Base-by-base conservation (phyloP, 2,113 vertebrate species). In the Sturnus vulgaris region DNA sequence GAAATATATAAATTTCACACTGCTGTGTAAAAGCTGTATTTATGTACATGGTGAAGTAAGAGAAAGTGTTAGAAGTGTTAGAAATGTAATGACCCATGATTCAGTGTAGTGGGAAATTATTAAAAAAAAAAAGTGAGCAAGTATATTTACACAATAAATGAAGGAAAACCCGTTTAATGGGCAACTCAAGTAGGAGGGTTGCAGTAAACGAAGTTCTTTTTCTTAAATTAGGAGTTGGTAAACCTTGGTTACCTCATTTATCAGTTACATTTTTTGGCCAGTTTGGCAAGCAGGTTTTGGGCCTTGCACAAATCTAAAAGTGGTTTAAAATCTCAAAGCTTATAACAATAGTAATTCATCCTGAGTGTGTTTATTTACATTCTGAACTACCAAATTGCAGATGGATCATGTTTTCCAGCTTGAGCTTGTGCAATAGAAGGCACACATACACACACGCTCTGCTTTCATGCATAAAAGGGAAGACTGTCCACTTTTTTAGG, bases 361-460 rank as follows among this genome's bases (percentile, higher is more conserved):
- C 28, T 55, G 25, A 23, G 10, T 56, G 3, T 2, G 6, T 78
- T 71, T 59, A 21, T 56, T 93, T 93, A 12, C 15, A 21, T 84
- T 75, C 40, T 49, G 40, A 72, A 35, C 13, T 13, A 69, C 9
- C 1, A 3, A 24, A 14, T 24, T 72, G 49, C 37, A 82, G 28
- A 50, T 20, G 7, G 42, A 14, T 77, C 0, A 0, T 49, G 25
- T 81, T 81, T 83, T 80, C 19, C 28, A 56, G 11, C 40, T 44
- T 80, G n/a, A 80, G 31, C 25, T 77, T 69, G 15, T 31, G 17
- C 24, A 27, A 25, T 12, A 39, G 40, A 64, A 71, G 40, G 31
- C 13, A 12, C 0, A 0, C 4, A 10, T 46, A 19, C 18, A 28
- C 23, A 15, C 5, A 28, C 7, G 19, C 10, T 21, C 46, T 46